Conservation (phyloP, 2,888 invertebrate species). For the Cyclophora punctaria region DNA sequence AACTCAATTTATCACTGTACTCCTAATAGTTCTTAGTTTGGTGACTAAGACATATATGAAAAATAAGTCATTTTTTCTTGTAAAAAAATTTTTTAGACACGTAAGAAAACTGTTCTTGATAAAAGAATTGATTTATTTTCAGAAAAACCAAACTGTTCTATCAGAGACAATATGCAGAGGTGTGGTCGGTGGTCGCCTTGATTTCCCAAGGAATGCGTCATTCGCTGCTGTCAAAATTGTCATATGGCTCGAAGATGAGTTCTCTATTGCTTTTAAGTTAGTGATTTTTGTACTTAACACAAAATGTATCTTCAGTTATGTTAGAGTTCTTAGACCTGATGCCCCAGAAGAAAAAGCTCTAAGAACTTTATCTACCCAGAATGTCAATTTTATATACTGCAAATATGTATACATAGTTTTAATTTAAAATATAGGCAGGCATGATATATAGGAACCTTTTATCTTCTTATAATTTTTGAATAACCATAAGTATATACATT, state of each 20-base stretch:
- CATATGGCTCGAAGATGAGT: conserved; percentile 91
- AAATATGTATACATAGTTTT: too few relatives aligned
- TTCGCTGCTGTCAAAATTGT: conserved; percentile 89
- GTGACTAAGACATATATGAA: neutral
- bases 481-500: too few relatives aligned
- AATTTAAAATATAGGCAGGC: too few relatives aligned
- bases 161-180: conserved; percentile 86
- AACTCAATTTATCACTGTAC: neutral
- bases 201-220: conserved; percentile 88
- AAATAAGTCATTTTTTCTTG: too few relatives aligned
- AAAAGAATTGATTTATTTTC: conserved; percentile 17
- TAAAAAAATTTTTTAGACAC: too few relatives aligned
- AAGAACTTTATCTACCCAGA: too few relatives aligned
- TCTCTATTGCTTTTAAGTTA: conserved; percentile 82
- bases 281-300: conserved; percentile 15
- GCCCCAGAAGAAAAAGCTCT: too few relatives aligned
- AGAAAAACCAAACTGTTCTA: conserved; percentile 83
- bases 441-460: too few relatives aligned
- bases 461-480: neutral
- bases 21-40: neutral
- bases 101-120: neutral
- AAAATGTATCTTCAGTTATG: too few relatives aligned
- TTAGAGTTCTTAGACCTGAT: too few relatives aligned
- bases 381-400: too few relatives aligned
- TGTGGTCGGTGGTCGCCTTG: conserved; percentile 86